Evolutionary conservation across 1,140 invertebrate species (phyloP), one percentile per base, ranked within the genome.

Genomic region (Nephotettix cincticeps): DNA sequence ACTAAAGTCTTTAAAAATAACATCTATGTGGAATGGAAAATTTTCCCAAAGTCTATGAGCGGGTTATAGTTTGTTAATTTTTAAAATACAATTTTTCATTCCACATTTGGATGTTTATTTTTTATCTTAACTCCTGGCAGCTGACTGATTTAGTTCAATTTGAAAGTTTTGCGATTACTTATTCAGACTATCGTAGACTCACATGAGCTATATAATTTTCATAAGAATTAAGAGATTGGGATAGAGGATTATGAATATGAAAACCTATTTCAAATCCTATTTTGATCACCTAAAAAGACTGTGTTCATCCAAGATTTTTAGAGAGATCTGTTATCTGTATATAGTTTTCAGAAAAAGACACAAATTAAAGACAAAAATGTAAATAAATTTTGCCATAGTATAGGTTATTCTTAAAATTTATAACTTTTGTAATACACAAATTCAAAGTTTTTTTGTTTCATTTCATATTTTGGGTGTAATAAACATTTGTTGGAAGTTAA

Each of bases 11-110:
- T 63, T 43, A 43, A 29, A 27, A 9, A 11, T 6, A 21, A 19
- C 69, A 65, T 32, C 56, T 58, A 25, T 65, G 47, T 65, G 71
- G 45, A 66, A 65, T 72, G 68, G 54, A 82, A 83, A 83, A 80
- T 83, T 83, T 83, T 84, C 73, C 82, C 82, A 81, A 80, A 40
- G 67, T 66, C 61, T 66, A 23, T 40, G 9, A 40, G 14, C 21
- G 3, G 1, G 14, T 51, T 51, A 21, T 28, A 66, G n/a, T 67
- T 28, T 71, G n/a, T n/a, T n/a, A 17, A 2, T 6, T 13, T 28
- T 9, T 69, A 28, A 28, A 70, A 40, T 68, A 36, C 74, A 40
- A 17, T 36, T 56, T 73, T 75, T 73, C 76, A 77, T 71, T 77
- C 73, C 76, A 77, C 75, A 73, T 70, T 54, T 51, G 30, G 43